A percentile compares a stretch with the other conserved stretches of the same genome.
These are phyloP conservation scores for Saguinus imperator DNA, from an alignment of 2,113 vertebrate genomes.

Conservation along the genomic window DNA sequence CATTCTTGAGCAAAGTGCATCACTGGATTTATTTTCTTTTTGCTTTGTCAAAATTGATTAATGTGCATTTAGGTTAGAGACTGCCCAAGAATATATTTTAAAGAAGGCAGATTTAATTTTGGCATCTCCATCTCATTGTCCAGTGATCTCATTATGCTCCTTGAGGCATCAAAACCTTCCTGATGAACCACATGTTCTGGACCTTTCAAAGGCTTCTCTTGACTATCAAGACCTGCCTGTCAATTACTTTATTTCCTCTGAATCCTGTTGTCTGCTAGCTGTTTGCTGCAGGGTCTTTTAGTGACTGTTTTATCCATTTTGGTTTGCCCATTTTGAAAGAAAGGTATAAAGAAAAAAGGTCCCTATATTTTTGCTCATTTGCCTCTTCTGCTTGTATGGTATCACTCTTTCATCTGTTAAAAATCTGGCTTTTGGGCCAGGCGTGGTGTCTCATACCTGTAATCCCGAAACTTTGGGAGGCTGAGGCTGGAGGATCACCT, in stretches of 20 bases:
- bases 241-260: not conserved
- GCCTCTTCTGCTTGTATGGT: not conserved
- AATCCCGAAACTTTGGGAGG: no score
- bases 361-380: not conserved
- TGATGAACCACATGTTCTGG: not conserved
- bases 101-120: slow-evolving; percentile 3
- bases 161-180: not conserved
- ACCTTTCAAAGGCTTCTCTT: not conserved
- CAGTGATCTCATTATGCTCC: not conserved
- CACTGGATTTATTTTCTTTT: slow-evolving; percentile 81
- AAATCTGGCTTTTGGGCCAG: not conserved
- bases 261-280: not conserved
- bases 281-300: not conserved
- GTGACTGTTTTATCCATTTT: not conserved
- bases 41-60: slow-evolving; percentile 85
- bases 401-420: not conserved
- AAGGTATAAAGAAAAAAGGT: not conserved
- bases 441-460: no score
- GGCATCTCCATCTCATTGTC: not conserved
- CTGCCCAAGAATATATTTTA: not conserved
- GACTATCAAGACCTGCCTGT: not conserved
- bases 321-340: not conserved
- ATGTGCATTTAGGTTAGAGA: slow-evolving; percentile 33
- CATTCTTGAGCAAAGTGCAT: slow-evolving; percentile 78
- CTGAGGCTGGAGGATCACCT: no score